These are phyloP conservation scores for Platycercus adscitus DNA, from an alignment of 2,113 vertebrate species.

Conservation along the genomic window DNA sequence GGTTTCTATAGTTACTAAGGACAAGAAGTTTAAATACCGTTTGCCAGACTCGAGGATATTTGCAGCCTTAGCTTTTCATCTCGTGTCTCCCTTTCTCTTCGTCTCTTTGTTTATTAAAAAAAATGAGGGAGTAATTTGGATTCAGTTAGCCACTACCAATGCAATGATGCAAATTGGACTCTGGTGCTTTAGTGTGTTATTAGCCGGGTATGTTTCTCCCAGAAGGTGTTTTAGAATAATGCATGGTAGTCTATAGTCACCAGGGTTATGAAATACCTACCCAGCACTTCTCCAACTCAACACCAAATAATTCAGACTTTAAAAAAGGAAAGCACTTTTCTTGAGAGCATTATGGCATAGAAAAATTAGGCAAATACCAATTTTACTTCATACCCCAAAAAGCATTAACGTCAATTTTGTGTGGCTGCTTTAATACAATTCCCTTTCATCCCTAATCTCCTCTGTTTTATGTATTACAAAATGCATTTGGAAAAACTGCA, in stretches of 20 bases:
- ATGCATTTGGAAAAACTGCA: not conserved
- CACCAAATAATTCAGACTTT: not conserved
- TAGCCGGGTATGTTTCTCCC: constrained; percentile 62
- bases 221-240: constrained; percentile 25
- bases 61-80: constrained; percentile 28
- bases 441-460: not conserved
- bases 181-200: constrained; percentile 63
- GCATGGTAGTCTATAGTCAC: not conserved
- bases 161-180: constrained; percentile 70
- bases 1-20: constrained; percentile 86
- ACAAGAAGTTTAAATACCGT: constrained; percentile 76
- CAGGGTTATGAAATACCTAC: not conserved
- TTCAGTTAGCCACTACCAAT: constrained; percentile 72
- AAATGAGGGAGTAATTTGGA: constrained; percentile 72
- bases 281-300: not conserved
- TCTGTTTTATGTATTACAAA: not conserved
- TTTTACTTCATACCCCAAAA: not conserved
- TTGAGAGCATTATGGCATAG: not conserved
- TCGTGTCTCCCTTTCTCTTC: not conserved
- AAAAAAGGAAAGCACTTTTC: not conserved
- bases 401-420: not conserved
- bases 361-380: not conserved
- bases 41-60: constrained; percentile 66
- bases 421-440: not conserved
- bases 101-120: constrained; percentile 60